These are phyloP conservation scores for Pseudanteris insignis DNA, from an alignment of 2,888 invertebrate species.

Conservation along the genomic window DNA sequence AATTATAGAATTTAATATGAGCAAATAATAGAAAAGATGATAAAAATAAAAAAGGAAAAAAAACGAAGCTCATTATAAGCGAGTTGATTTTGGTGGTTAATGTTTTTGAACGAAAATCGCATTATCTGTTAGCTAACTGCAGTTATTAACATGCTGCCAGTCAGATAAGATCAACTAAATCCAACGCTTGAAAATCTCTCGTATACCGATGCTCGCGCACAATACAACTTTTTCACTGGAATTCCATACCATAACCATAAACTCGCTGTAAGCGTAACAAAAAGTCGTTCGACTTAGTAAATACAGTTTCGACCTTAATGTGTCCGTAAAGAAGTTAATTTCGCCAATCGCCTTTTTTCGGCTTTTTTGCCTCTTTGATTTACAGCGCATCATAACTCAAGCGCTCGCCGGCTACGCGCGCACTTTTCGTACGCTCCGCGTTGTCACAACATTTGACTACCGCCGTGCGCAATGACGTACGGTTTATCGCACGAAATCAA, in stretches of 20 bases:
- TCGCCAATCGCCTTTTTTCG: conserved; percentile 9
- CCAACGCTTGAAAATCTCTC: conserved; percentile 19
- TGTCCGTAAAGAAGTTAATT: conserved; percentile 22
- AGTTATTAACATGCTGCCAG: conserved; percentile 20
- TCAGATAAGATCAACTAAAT: conserved; percentile 16
- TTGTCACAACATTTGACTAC: conserved; percentile 6
- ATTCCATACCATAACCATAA: conserved; percentile 14
- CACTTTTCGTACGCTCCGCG: not conserved
- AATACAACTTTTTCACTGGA: conserved; percentile 15
- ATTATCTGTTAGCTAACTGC: conserved; percentile 7
- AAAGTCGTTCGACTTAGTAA: conserved; percentile 18
- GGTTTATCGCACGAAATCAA: conserved; percentile 4
- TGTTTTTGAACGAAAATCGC: too few species aligned
- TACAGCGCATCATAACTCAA: conserved; percentile 2
- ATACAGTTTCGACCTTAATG: conserved; percentile 9
- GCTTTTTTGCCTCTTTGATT: conserved; percentile 4
- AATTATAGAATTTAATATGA: too few species aligned
- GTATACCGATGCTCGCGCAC: conserved; percentile 7
- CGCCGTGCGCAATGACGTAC: not conserved
- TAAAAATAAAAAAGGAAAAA: too few species aligned
- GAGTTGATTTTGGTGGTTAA: too few species aligned
- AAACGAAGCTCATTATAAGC: too few species aligned
- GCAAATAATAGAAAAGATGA: too few species aligned
- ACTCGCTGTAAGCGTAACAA: conserved; percentile 19
- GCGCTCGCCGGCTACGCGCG: not conserved